These are phyloP conservation scores for Aleadryas rufinucha DNA, from an alignment of 2,113 vertebrate species.

Conservation along the genomic window DNA sequence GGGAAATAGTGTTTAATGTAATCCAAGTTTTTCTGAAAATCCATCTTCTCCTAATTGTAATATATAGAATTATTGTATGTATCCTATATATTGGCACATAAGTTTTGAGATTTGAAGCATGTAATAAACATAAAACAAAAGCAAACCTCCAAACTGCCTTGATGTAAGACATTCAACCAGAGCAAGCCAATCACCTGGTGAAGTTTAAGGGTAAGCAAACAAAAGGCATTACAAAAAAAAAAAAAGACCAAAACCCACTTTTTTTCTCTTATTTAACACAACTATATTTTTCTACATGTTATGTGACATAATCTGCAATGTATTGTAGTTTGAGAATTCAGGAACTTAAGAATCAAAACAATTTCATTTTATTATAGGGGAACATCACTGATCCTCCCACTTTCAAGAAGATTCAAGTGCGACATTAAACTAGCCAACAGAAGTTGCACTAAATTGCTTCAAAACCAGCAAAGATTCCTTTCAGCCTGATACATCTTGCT, in stretches of 20 bases:
- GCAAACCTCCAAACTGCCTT: background rate
- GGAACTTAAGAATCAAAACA: background rate
- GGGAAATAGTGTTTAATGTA: background rate
- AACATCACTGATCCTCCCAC: background rate
- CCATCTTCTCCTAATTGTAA: background rate
- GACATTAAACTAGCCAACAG: background rate
- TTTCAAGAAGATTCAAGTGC: background rate
- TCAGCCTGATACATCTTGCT: background rate
- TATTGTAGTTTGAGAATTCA: background rate
- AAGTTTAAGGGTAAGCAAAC: background rate
- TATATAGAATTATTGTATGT: background rate
- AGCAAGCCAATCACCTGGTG: background rate
- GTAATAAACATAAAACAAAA: background rate
- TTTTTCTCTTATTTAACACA: background rate
- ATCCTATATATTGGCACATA: background rate
- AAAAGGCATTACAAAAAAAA: background rate
- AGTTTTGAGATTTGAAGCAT: background rate
- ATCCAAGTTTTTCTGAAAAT: background rate
- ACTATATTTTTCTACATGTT: background rate
- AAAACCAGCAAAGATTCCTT: background rate
- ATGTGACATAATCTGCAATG: background rate
- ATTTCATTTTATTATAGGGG: background rate
- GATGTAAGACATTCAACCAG: background rate
- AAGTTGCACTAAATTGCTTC: background rate
- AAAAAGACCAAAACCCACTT: rapidly evolving